Base-by-base conservation (phyloP, 2,888 invertebrate genomes). In the Heliconius aoede region DNA sequence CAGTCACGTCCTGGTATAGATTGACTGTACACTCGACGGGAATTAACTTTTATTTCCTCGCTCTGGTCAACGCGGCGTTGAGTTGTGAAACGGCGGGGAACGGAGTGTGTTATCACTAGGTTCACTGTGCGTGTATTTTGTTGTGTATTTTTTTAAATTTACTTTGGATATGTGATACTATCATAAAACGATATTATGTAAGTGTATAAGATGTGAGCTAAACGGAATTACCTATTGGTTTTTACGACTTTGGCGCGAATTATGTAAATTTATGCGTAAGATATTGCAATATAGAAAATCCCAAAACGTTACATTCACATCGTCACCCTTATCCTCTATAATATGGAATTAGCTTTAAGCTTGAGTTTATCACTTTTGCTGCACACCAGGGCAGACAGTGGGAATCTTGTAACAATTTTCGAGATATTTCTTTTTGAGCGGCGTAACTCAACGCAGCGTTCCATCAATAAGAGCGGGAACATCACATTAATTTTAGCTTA, bases 211-310 rank as follows among this genome's bases (percentile, higher is more conserved):
- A 24, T 24, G 36, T 65, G 65, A 65, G 8, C 7, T 36, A 65
- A 36, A 24, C 24, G 65, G 36, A 24, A 24, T 40, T 26, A 65
- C 65, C 36, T 24, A 40, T 36, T 65, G 65, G 65, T 65, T 65
- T 64, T 65, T 65, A 65, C 36, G 15, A 24, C 24, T 24, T 32
- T 36, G 36, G 64, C 64, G 64, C 36, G 36, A 36, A 5, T 13
- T 13, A 64, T 65, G 36, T 24, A 32, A 32, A 36, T 13, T 36
- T 15, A 24, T 40, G 8, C 24, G 36, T 40, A 65, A 40, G 8
- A 15, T 24, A 65, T 65, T 65, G 15, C 65, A 65, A 40, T 15
- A 65, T 65, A 24, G 15, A 36, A 65, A 65, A 65, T 24, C 65
- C 65, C 65, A 65, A 26, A 65, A 40, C 65, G 15, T 65, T 65